Conservation (phyloP, 2,113 vertebrate genomes). For the Ceuthmochares aereus region DNA sequence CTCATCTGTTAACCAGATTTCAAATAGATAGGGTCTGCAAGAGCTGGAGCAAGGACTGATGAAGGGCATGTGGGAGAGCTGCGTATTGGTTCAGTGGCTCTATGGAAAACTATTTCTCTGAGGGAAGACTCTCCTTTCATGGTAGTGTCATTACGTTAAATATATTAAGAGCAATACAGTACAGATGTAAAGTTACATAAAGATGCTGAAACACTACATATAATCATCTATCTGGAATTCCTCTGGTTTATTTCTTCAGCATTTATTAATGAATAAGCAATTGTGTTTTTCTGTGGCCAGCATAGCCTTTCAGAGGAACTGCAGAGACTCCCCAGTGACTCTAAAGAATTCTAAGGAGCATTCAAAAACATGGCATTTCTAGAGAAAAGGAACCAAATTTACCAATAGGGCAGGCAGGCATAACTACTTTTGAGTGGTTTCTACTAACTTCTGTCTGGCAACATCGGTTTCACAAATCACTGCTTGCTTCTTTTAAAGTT, state of each 20-base stretch:
- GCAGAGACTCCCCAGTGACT: neutral
- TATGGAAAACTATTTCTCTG: neutral
- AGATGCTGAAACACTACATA: neutral
- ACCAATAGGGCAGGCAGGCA: neutral
- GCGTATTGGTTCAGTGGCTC: rapidly evolving
- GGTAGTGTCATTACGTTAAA: neutral
- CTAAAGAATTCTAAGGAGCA: slow-evolving; percentile 31
- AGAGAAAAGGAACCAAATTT: slow-evolving; percentile 5
- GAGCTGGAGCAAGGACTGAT: neutral
- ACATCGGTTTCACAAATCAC: neutral
- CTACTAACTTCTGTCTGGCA: neutral
- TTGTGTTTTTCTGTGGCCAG: slow-evolving; percentile 20
- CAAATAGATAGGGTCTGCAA: neutral
- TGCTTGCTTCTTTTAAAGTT: neutral
- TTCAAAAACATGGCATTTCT: slow-evolving; percentile 8
- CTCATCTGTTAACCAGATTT: neutral
- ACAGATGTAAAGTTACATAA: neutral
- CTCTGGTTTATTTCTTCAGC: slow-evolving; percentile 27
- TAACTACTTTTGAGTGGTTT: neutral
- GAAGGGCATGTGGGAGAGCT: rapidly evolving
- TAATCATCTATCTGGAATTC: neutral
- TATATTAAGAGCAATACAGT: neutral
- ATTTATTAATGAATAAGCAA: slow-evolving; percentile 10
- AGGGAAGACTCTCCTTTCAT: neutral
- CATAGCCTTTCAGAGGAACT: slow-evolving; percentile 10